Percentiles rank a stretch among this genome's conserved stretches.
Conservation (phyloP, 2,888 invertebrate species). For the Norana najaformis region DNA sequence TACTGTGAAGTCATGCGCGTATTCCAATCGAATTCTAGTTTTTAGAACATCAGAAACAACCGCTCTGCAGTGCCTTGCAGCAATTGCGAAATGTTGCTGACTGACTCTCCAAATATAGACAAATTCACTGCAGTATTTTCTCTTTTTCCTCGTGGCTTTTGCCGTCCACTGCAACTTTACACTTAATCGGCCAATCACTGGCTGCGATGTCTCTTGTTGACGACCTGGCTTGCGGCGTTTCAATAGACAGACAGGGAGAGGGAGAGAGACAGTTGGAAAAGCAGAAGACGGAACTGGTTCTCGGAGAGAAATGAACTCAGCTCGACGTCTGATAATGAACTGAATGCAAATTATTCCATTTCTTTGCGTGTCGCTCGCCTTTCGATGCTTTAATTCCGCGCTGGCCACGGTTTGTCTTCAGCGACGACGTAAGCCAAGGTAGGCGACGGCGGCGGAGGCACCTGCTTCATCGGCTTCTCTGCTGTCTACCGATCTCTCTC, state of each 20-base stretch:
- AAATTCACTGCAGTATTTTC: too few species aligned
- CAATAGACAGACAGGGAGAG: background rate
- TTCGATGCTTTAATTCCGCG: background rate
- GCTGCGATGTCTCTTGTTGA: too few species aligned
- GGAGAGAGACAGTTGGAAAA: background rate
- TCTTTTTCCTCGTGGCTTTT: background rate
- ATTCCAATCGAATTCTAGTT: background rate
- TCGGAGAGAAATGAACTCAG: background rate
- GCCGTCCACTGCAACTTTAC: background rate
- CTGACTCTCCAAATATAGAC: background rate
- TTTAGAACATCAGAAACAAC: background rate
- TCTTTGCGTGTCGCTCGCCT: slow-evolving; percentile 5
- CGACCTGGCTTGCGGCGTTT: background rate
- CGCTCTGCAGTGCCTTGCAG: background rate
- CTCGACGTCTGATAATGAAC: background rate
- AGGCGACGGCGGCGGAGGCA: background rate
- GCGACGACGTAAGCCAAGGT: background rate
- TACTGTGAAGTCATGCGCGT: background rate
- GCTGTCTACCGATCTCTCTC: background rate
- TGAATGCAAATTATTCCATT: background rate
- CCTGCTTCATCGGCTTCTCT: background rate
- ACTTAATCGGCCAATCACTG: background rate
- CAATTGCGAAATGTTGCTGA: background rate
- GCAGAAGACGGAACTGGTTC: background rate
- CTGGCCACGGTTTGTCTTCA: background rate